phyloP scores from a whole-genome alignment of 2,888 invertebrate genomes.

The Fabriciana adippe region DNA sequence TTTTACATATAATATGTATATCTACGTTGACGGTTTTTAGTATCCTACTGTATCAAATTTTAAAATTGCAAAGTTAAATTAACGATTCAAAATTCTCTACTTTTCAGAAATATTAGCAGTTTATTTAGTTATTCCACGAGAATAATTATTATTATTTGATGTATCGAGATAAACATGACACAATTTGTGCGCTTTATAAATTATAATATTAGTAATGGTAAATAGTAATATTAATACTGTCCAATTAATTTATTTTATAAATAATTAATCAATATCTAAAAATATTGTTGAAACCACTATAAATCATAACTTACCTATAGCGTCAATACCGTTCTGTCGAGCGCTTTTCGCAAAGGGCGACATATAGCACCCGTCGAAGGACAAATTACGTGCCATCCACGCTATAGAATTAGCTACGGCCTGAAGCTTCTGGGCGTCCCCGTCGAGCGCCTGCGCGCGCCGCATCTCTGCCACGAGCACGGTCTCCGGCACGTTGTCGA shows the following conservation, averaged over 20 bases:
- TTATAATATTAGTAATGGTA: background rate
- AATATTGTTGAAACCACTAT: too few relatives aligned
- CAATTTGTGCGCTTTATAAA: too few relatives aligned
- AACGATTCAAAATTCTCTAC: too few relatives aligned
- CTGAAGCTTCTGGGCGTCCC: constrained; percentile 89
- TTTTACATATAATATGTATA: too few relatives aligned
- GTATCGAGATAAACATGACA: too few relatives aligned
- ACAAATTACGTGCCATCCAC: constrained; percentile 96
- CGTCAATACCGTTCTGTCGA: constrained; percentile 94
- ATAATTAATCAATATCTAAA: background rate
- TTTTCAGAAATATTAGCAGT: too few relatives aligned
- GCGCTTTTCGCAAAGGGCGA: constrained; percentile 98
- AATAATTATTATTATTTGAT: too few relatives aligned
- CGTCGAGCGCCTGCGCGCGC: constrained; percentile 77
- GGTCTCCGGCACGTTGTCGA: constrained; percentile 97
- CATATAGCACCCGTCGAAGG: constrained; percentile 96
- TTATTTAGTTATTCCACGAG: too few relatives aligned
- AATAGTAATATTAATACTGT: background rate
- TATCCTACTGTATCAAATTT: too few relatives aligned
- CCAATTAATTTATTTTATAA: background rate
- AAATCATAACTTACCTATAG: constrained; percentile 85
- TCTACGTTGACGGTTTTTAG: too few relatives aligned
- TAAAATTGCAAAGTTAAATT: too few relatives aligned
- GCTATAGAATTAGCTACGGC: constrained; percentile 97
- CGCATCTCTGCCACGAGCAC: constrained; percentile 93